Base-by-base conservation (phyloP, 2,113 vertebrate species). In the Pelodiscus sinensis region DNA sequence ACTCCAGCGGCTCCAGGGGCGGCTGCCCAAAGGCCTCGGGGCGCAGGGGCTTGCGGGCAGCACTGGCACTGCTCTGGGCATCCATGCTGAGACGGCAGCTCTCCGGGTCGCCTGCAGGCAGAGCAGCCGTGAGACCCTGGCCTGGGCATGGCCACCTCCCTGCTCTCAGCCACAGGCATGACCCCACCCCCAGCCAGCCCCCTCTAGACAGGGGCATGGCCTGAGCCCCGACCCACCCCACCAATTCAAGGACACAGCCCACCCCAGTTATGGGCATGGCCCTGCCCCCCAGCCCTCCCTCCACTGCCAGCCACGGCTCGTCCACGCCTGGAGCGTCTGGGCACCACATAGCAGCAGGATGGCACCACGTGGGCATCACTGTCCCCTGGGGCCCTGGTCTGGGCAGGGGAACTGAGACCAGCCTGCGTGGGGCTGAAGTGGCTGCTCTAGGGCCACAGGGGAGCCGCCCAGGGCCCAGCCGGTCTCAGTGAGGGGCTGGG, bases 81-180 rank as follows among this genome's bases (percentile, higher is more conserved):
- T 99, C 99, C 71, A 98, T 98, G 50, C 98, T 99, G 96, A 98
- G 98, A 52, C 98, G 97, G 93, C 99, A 99, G 95, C 98, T 99
- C 91, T 99, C 99, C 96, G 99, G 98, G 94, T 99, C 99, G 96
- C 99, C 99, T 99, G 82, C 87, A 83, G 29, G 52, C n/a, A 85
- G 75, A 81, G 77, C 73, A 81, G 60, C 95, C 90, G 95, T 92
- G 56, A 65, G 62, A 35, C 60, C 21, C 60, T 44, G 38, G 38
- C 52, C 52, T 54, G 52, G 52, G 9, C 52, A 6, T 54, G 52
- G 52, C 9, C 52, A 54, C 52, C 9, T 9, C 52, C 52, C 52
- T 11, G 13, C 52, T 13, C 24, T 24, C 25, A 60, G 25, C 24
- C 24, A 11, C 10, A 9, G 24, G 24, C 57, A 58, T 25, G 57